Conservation (phyloP, 2,797 vertebrate species). For the Muscicapa striata region DNA sequence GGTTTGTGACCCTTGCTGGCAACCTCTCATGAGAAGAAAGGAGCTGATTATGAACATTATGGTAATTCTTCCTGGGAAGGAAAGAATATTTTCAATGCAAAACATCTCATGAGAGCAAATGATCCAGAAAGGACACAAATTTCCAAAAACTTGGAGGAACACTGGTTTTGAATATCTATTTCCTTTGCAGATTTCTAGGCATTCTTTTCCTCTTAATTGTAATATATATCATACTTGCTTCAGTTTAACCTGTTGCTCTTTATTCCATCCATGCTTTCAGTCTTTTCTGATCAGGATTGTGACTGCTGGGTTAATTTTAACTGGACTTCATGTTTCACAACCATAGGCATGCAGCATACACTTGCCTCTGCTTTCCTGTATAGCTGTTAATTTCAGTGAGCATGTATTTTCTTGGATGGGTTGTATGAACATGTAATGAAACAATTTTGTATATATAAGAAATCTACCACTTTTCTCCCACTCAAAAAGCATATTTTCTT, state of each 20-base stretch:
- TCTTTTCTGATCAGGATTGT: not conserved
- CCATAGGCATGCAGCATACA: not conserved
- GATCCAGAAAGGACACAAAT: not conserved
- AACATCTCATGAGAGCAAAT: not conserved
- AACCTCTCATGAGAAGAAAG: not conserved
- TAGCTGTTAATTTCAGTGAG: not conserved
- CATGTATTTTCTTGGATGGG: not conserved
- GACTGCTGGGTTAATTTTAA: not conserved
- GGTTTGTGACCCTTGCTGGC: not conserved
- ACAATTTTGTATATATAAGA: not conserved
- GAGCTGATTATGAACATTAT: not conserved
- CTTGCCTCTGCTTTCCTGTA: not conserved
- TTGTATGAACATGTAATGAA: not conserved
- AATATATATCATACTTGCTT: not conserved
- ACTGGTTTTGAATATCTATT: not conserved
- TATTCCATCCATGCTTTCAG: not conserved
- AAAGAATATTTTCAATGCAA: not conserved
- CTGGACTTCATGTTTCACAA: not conserved
- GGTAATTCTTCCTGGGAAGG: not conserved
- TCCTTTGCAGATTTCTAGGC: not conserved
- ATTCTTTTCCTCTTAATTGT: not conserved
- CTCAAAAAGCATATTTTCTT: not conserved
- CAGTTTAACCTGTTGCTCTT: not conserved
- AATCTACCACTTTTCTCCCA: not conserved
- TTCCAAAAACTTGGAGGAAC: not conserved